phyloP scores from a whole-genome alignment of 2,888 invertebrate genomes.

The Meta bourneti region DNA sequence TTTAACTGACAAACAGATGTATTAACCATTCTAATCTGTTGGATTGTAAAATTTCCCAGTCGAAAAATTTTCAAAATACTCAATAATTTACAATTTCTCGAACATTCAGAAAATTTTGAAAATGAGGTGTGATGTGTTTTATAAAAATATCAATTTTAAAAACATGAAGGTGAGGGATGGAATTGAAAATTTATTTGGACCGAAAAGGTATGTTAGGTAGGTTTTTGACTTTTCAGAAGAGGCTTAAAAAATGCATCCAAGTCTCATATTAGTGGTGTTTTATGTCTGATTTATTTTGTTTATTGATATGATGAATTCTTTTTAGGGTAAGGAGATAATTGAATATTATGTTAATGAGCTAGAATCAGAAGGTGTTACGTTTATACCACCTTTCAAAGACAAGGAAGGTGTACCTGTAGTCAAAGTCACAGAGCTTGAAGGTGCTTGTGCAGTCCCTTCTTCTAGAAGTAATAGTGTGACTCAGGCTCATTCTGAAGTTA shows the following conservation, averaged over 20 bases:
- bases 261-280: not conserved
- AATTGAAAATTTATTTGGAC: too few species aligned
- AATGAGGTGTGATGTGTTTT: too few species aligned
- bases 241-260: not conserved
- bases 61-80: too few species aligned
- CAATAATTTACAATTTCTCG: too few species aligned
- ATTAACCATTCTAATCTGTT: too few species aligned
- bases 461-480: slow-evolving; percentile 70
- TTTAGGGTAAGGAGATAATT: slow-evolving; percentile 94
- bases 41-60: too few species aligned
- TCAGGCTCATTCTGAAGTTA: slow-evolving; percentile 44
- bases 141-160: too few species aligned
- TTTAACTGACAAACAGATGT: too few species aligned
- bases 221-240: too few species aligned
- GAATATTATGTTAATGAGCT: slow-evolving; percentile 92
- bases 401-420: slow-evolving; percentile 67
- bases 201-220: too few species aligned
- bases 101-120: too few species aligned
- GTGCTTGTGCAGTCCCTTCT: slow-evolving; percentile 53
- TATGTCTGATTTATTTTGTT: not conserved
- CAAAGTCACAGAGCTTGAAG: slow-evolving; percentile 65
- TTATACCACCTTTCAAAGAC: slow-evolving; percentile 81
- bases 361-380: slow-evolving; percentile 87
- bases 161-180: too few species aligned
- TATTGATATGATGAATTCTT: slow-evolving; percentile 55